Conservation (phyloP, 2,888 invertebrate genomes). For the Thysanoteuthis rhombus region DNA sequence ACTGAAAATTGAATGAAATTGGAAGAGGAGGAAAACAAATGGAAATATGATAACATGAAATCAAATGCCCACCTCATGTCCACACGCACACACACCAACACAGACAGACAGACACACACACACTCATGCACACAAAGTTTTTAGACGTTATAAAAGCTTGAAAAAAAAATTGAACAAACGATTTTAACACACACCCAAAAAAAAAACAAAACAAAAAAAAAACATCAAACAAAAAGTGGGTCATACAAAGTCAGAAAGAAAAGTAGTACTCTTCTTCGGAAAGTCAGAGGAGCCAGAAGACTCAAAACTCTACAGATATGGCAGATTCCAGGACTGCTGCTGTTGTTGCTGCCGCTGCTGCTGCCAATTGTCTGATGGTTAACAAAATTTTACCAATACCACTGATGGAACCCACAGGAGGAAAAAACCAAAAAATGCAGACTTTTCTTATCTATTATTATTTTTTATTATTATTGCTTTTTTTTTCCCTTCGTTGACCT, state of each 20-base stretch:
- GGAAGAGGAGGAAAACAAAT: neutral
- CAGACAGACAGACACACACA: neutral
- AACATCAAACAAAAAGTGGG: neutral
- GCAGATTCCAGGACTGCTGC: constrained; percentile 27
- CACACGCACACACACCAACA: neutral
- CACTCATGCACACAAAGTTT: no score
- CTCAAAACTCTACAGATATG: neutral
- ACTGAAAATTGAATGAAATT: neutral
- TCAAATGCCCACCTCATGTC: neutral
- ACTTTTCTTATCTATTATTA: neutral
- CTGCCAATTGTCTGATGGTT: neutral
- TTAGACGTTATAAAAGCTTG: neutral
- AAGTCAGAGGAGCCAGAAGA: neutral
- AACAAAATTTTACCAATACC: neutral
- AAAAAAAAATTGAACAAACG: neutral
- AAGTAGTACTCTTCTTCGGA: neutral
- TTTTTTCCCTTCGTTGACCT: neutral
- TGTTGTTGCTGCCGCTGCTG: constrained; percentile 22
- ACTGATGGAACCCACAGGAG: neutral
- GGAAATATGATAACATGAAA: neutral
- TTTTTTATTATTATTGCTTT: neutral
- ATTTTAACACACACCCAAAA: neutral
- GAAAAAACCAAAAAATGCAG: neutral
- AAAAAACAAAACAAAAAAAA: neutral
- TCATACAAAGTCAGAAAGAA: neutral